phyloP scores from a whole-genome alignment of 2,888 invertebrate genomes.

The Drosophila differens region DNA sequence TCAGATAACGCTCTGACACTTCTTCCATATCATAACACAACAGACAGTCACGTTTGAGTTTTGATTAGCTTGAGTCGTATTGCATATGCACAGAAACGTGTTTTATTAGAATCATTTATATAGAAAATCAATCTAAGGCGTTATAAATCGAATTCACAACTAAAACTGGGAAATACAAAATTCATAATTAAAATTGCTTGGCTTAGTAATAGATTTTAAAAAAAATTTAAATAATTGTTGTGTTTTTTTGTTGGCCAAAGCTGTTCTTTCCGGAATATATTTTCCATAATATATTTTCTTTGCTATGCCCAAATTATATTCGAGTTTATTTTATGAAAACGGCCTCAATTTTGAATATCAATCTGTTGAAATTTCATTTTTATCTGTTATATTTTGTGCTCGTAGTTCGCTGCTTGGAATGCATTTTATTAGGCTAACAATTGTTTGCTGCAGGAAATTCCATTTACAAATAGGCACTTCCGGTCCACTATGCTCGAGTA shows the following conservation, averaged over 20 bases:
- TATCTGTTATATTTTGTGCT: not conserved
- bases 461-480: conserved; percentile 64
- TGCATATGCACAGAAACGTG: not conserved
- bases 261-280: not conserved
- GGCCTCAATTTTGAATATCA: not conserved
- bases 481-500: conserved; percentile 43
- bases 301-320: not conserved
- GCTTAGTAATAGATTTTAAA: not conserved
- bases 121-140: not conserved
- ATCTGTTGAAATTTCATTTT: not conserved
- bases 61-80: not conserved
- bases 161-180: not conserved
- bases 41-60: conserved; percentile 60
- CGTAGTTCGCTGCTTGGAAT: not conserved
- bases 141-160: not conserved
- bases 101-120: not conserved
- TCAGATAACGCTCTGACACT: conserved; percentile 37
- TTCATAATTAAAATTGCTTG: not conserved
- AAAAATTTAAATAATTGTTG: not conserved
- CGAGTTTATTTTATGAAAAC: not conserved
- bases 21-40: conserved; percentile 2
- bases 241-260: not conserved
- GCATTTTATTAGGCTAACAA: conserved; percentile 34
- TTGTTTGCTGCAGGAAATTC: conserved; percentile 51
- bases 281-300: not conserved